Conservation (phyloP, 2,888 invertebrate genomes). For the Leucozona laternaria region DNA sequence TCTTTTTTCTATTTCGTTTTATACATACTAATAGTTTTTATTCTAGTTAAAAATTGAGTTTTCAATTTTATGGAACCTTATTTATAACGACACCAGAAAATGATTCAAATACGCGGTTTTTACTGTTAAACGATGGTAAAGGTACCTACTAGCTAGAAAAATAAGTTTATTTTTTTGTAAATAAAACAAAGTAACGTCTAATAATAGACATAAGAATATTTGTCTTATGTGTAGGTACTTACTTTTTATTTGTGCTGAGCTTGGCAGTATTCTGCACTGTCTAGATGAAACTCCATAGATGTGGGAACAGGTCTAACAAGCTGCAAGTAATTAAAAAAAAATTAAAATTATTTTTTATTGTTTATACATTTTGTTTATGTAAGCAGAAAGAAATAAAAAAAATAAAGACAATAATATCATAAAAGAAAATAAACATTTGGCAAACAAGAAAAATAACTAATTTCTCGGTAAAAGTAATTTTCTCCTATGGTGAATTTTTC, state of each 20-base stretch:
- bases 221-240: constrained; percentile 76
- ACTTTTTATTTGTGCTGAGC: constrained; percentile 97
- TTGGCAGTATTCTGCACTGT: constrained; percentile 99
- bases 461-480: constrained; percentile 10
- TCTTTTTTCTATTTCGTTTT: too few relatives aligned
- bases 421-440: constrained; percentile 16
- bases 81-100: neutral
- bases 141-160: neutral
- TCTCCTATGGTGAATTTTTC: constrained; percentile 19
- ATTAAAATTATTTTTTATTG: constrained; percentile 51
- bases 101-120: neutral
- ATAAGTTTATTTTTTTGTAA: neutral
- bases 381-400: neutral
- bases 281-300: constrained; percentile 99
- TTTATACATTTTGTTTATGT: constrained; percentile 52
- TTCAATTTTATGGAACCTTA: too few relatives aligned
- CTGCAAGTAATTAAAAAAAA: constrained; percentile 85
- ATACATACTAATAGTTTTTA: too few relatives aligned
- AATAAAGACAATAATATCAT: neutral
- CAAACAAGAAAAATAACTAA: constrained; percentile 1
- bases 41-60: too few relatives aligned
- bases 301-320: constrained; percentile 95
- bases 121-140: neutral
- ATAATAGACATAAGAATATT: constrained; percentile 11
- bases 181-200: neutral